A percentile compares a stretch with the other conserved stretches of the same genome.
These are phyloP conservation scores for Martes martes DNA, from an alignment of 2,113 vertebrate species.

Conservation along the genomic window DNA sequence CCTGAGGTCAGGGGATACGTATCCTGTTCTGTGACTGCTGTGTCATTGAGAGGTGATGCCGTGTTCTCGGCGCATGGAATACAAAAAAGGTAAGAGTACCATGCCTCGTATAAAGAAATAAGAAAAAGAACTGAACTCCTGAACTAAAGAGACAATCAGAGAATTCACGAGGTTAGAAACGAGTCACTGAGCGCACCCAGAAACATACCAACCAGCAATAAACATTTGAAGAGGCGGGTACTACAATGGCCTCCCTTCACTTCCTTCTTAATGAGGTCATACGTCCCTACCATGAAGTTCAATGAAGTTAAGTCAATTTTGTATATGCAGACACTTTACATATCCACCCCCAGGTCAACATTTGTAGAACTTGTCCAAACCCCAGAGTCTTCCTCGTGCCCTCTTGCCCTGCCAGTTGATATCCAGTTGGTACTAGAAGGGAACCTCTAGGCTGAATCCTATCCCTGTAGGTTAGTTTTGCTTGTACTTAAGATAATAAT, in stretches of 20 bases:
- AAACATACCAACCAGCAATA: background rate
- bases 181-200: background rate
- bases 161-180: background rate
- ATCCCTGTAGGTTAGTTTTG: background rate
- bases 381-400: too few relatives aligned
- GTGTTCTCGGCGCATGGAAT: background rate
- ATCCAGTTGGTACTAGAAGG: background rate
- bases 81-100: background rate
- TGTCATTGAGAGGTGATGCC: background rate
- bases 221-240: background rate
- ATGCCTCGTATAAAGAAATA: background rate
- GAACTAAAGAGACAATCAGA: background rate
- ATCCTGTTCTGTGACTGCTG: background rate
- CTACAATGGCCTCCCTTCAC: background rate
- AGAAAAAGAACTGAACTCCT: background rate
- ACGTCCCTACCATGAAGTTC: background rate
- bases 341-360: background rate
- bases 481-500: background rate
- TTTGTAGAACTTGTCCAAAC: background rate
- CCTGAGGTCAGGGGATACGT: background rate
- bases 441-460: background rate
- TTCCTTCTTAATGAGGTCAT: background rate
- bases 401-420: background rate
- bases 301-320: background rate
- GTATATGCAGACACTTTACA: fast-evolving